A percentile compares a stretch with the other conserved stretches of the same genome.
These are phyloP conservation scores for Micrasema minimum DNA, from an alignment of 1,140 invertebrate genomes.

Conservation along the genomic window DNA sequence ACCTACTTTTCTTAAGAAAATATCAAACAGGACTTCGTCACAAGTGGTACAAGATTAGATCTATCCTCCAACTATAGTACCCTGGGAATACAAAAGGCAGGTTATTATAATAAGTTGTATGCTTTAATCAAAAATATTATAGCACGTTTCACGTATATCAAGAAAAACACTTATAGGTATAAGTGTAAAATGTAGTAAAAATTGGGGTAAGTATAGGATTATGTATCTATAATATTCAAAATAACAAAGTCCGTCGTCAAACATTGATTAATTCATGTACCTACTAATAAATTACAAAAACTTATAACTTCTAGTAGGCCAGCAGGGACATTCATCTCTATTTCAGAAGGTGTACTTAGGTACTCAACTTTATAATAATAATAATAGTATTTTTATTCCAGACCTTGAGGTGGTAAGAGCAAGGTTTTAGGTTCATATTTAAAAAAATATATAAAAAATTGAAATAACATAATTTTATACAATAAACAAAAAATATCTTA, in stretches of 20 bases:
- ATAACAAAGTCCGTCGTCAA: too few species aligned
- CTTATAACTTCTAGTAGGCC: neutral
- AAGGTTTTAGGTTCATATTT: neutral
- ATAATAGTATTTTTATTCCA: neutral
- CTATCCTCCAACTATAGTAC: constrained; percentile 27
- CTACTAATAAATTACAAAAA: neutral
- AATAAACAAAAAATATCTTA: neutral
- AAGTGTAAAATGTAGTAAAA: neutral
- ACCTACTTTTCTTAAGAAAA: constrained; percentile 19
- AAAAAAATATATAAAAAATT: neutral
- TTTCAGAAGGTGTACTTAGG: too few species aligned
- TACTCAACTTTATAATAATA: too few species aligned
- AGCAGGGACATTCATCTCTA: too few species aligned
- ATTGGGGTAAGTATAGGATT: neutral
- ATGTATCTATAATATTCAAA: too few species aligned
- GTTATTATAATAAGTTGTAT: too few species aligned
- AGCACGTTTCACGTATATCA: too few species aligned
- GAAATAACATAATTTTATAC: neutral
- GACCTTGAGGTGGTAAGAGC: neutral
- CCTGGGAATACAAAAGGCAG: too few species aligned
- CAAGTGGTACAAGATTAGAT: constrained; percentile 32
- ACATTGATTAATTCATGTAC: neutral
- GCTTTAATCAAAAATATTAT: too few species aligned
- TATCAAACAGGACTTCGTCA: constrained; percentile 19
- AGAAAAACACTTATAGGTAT: too few species aligned